Conservation (phyloP, 2,888 invertebrate genomes). For the Ferdinandea cuprea region DNA sequence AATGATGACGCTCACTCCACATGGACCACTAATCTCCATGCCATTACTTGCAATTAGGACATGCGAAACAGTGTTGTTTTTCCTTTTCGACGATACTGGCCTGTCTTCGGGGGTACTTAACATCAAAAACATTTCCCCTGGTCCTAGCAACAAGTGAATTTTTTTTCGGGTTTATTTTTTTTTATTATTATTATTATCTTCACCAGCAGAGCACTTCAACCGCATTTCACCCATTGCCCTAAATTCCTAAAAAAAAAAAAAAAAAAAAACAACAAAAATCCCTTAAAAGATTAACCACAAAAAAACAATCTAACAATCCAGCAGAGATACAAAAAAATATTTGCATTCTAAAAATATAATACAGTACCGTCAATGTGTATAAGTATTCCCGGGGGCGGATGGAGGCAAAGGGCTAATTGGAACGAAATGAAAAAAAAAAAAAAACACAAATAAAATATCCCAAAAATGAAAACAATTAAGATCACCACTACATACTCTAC, state of each 20-base stretch:
- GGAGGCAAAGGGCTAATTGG: constrained; percentile 56
- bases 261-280: constrained; percentile 34
- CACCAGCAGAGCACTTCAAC: constrained; percentile 42
- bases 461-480: constrained; percentile 70
- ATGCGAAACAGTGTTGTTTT: constrained; percentile 53
- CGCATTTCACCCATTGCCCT: constrained; percentile 69
- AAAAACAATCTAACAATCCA: constrained; percentile 58
- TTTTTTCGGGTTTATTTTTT: too few species aligned
- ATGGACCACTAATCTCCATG: constrained; percentile 11
- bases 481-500: constrained; percentile 57
- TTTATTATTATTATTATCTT: constrained; percentile 3
- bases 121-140: constrained; percentile 70
- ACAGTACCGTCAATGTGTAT: neutral
- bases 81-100: constrained; percentile 19
- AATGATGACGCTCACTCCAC: constrained; percentile 24
- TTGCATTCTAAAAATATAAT: constrained; percentile 72
- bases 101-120: constrained; percentile 60
- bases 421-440: constrained; percentile 24
- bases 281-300: constrained; percentile 65
- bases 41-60: constrained; percentile 56
- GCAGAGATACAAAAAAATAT: constrained; percentile 60
- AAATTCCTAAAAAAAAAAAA: constrained; percentile 56
- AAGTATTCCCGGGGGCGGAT: constrained; percentile 4
- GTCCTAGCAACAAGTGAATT: constrained; percentile 71
- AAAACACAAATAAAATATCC: constrained; percentile 56